phyloP scores from a whole-genome alignment of 2,113 vertebrate genomes.

The Raphicerus campestris region DNA sequence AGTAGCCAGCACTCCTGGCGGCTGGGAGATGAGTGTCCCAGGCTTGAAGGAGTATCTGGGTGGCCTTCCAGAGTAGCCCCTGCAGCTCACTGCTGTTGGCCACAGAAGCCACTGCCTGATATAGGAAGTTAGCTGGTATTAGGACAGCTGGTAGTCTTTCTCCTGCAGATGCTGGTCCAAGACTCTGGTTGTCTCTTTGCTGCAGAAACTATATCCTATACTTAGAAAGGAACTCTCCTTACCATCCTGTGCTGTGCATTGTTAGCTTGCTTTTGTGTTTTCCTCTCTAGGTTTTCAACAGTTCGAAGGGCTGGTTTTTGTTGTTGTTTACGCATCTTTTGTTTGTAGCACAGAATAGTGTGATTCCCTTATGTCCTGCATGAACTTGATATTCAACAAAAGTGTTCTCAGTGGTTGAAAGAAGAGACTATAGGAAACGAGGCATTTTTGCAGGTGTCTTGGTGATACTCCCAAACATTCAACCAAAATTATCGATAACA shows the following conservation, averaged over 20 bases:
- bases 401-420: neutral
- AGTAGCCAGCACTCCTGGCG: neutral
- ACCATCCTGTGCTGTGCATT: neutral
- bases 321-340: neutral
- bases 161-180: neutral
- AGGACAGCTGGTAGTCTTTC: neutral
- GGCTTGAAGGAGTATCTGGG: neutral
- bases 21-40: no score
- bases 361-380: neutral
- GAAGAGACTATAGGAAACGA: neutral
- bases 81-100: neutral
- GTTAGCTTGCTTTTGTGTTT: neutral
- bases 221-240: neutral
- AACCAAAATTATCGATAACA: neutral
- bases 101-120: neutral
- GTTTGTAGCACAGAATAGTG: neutral
- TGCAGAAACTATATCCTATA: neutral
- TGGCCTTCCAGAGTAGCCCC: neutral
- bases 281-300: neutral
- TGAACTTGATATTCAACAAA: neutral
- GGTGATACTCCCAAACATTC: neutral
- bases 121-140: neutral
- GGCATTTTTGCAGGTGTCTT: neutral
- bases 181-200: neutral
- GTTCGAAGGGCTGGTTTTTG: neutral